phyloP scores from a whole-genome alignment of 2,113 vertebrate species.

The Sterrhoptilus dennistouni region DNA sequence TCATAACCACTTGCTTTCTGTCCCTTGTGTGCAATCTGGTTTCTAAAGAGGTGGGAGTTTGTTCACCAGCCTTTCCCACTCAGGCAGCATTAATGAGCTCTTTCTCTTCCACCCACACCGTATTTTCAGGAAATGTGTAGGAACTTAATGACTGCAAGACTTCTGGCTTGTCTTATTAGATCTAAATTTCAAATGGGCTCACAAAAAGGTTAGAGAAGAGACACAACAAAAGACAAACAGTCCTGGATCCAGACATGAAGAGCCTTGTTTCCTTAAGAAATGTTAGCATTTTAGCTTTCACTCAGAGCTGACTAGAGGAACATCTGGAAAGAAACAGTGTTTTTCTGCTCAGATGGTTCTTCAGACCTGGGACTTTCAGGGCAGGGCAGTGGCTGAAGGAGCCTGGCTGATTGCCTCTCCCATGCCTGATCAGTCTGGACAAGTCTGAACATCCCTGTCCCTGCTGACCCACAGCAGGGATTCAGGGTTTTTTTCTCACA shows the following conservation, averaged over 20 bases:
- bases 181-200: neutral
- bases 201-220: neutral
- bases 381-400: neutral
- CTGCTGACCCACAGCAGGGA: neutral
- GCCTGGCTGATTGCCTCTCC: neutral
- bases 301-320: neutral
- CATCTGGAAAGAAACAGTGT: neutral
- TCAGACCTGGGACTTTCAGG: neutral
- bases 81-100: conserved; percentile 1
- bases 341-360: neutral
- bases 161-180: neutral
- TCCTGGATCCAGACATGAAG: neutral
- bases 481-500: neutral
- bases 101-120: neutral
- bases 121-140: neutral
- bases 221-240: neutral
- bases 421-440: neutral
- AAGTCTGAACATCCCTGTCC: neutral
- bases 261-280: neutral
- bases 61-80: neutral
- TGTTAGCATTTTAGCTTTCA: neutral
- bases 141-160: neutral
- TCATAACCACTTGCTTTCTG: neutral
- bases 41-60: neutral
- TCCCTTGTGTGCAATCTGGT: neutral